Conservation (phyloP, 2,797 vertebrate genomes). For the Chiroxiphia lanceolata region DNA sequence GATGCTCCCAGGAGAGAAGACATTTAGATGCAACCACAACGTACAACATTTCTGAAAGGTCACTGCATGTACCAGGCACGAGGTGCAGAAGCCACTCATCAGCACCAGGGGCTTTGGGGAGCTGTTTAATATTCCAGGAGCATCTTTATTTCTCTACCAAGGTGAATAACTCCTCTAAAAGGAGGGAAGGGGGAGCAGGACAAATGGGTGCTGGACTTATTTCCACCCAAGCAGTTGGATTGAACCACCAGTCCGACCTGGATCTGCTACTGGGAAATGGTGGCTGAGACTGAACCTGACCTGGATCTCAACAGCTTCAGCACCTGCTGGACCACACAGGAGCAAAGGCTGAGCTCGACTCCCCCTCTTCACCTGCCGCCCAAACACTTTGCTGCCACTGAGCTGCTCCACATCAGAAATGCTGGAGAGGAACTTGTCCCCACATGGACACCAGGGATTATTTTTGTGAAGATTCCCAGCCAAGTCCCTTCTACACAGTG, state of each 20-base stretch:
- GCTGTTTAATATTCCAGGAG: slow-evolving; percentile 2
- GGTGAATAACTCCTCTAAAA: not conserved
- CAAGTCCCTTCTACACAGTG: not conserved
- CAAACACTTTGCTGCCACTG: accelerated
- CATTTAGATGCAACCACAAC: slow-evolving; percentile 38
- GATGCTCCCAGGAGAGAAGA: slow-evolving; percentile 45
- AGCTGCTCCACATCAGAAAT: not conserved
- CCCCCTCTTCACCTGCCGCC: not conserved
- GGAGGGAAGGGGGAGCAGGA: not conserved
- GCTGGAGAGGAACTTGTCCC: not conserved
- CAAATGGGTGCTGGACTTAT: not conserved
- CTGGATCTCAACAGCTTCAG: not conserved
- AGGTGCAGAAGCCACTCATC: not conserved
- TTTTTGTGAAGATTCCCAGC: not conserved
- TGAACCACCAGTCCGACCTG: not conserved
- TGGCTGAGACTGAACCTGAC: not conserved
- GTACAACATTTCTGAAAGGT: slow-evolving; percentile 48
- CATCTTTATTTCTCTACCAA: slow-evolving; percentile 30
- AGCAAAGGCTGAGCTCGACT: not conserved
- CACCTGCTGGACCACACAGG: accelerated
- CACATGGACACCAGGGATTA: accelerated
- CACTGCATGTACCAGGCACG: not conserved
- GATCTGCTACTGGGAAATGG: not conserved
- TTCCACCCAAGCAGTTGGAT: not conserved
- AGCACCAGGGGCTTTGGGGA: not conserved